Base-by-base conservation (phyloP, 2,113 vertebrate species). In the Onychostoma macrolepis region DNA sequence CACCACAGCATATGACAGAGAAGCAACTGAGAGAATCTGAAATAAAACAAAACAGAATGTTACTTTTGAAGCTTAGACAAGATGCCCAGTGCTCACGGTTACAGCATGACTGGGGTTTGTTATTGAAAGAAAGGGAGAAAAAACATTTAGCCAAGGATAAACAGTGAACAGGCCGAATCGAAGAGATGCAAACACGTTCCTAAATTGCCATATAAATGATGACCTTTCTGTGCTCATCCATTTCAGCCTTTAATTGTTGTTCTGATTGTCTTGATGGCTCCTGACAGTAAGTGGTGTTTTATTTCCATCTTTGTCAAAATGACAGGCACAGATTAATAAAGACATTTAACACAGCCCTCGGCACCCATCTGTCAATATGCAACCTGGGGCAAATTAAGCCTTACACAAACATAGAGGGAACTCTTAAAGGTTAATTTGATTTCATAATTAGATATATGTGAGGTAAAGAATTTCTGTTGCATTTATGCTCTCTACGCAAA, bases 311-410 rank as follows among this genome's bases (percentile, higher is more conserved):
- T 93, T 94, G 93, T 94, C 91, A 86, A 83, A 78, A 89, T 95
- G 94, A 93, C 94, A 94, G 69, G 87, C 50, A 88, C 92, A 95
- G 93, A 95, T 95, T 95, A 94, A 95, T 94, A 91, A 90, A 90
- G 93, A 95, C 86, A 93, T 95, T 95, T 93, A 95, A 92, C 92
- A 89, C 89, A 90, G 89, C 92, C 89, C 93, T 91, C 92, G 90
- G 89, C 88, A 75, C 92, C 90, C 90, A 88, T 93, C 90, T 92
- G 93, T 93, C 91, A 91, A 69, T 50, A 63, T 48, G 48, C 26
- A 83, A 45, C 19, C 74, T 69, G 36, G 30, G 65, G 69, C 13
- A 74, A 58, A 67, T 48, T 24, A 89, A 43, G 76, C 26, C 48
- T 82, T 69, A 28, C 67, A 87, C 74, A 86, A 58, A 24, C 5